phyloP scores from a whole-genome alignment of 1,140 invertebrate genomes.

The Rhagoletis pomonella region DNA sequence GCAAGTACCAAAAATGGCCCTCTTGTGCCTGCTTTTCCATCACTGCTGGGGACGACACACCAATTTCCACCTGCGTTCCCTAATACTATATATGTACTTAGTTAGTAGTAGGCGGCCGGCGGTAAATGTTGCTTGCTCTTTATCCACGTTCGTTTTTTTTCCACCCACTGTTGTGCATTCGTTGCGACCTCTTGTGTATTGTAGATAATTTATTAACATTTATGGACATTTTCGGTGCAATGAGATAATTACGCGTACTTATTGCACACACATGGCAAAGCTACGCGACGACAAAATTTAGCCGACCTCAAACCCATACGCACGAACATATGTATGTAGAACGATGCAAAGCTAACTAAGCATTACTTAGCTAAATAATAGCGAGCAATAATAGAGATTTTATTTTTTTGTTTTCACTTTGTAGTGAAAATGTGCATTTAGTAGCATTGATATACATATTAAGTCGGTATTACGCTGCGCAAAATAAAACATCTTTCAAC shows the following conservation, averaged over 20 bases:
- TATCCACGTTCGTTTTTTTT: neutral
- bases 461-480: neutral
- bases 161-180: neutral
- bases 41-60: neutral
- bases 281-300: neutral
- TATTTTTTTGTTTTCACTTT: neutral
- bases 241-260: constrained; percentile 25
- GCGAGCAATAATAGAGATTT: neutral
- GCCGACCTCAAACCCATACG: neutral
- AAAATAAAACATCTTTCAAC: constrained; percentile 28
- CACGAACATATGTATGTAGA: neutral
- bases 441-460: constrained; percentile 19
- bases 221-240: constrained; percentile 48
- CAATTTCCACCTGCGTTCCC: constrained; percentile 37
- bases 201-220: constrained; percentile 44
- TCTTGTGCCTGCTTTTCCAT: no score
- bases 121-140: constrained; percentile 2
- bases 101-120: neutral
- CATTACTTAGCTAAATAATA: neutral
- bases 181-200: constrained; percentile 1
- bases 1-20: neutral
- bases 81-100: neutral
- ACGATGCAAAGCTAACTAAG: neutral
- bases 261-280: neutral
- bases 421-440: neutral